Base-by-base conservation (phyloP, 1,140 invertebrate genomes). In the Bombus waltoni region DNA sequence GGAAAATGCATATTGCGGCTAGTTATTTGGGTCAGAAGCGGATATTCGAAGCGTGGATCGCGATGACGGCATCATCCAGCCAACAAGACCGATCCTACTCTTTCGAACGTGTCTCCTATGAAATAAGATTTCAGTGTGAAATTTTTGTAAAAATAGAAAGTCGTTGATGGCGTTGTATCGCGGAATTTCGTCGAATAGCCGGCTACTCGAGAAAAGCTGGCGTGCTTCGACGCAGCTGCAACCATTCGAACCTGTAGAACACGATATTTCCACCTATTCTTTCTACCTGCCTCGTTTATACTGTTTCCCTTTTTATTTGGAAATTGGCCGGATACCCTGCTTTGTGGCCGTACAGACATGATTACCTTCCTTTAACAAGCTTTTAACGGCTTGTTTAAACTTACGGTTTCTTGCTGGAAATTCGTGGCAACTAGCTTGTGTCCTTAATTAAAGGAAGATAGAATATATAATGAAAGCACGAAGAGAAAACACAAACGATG, bases 21-120 rank as follows among this genome's bases (percentile, higher is more conserved):
- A 85, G 75, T 86, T 89, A 88, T 89, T 89, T 83, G 62, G 78
- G 83, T 86, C 83, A 88, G 59, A 47, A 44, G 66, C 74, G 62
- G 68, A 70, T 70, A 35, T 71, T 44, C 47, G 35, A 80, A 5
- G 53, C 32, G 76, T 42, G 66, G 78, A 83, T 83, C 57, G 18
- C 13, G 68, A 73, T 81, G 72, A 81, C 35, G 38, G 65, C 25
- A 77, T 79, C 76, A 76, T 22, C n/a, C 18, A 10, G 59, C 28
- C 0, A 66, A 81, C 73, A 81, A 81, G 77, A 74, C 53, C 22
- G 25, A 75, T 59, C 74, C 32, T 11, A 13, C 47, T 9, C 5
- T 10, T 32, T 5, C n/a, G 42, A 68, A 15, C 80, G 44, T 65
- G n/a, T 70, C 28, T 62, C 28, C 3, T 6, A 1, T 22, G 38